phyloP scores from a whole-genome alignment of 2,113 vertebrate species.

The Colistium nudipinnis region DNA sequence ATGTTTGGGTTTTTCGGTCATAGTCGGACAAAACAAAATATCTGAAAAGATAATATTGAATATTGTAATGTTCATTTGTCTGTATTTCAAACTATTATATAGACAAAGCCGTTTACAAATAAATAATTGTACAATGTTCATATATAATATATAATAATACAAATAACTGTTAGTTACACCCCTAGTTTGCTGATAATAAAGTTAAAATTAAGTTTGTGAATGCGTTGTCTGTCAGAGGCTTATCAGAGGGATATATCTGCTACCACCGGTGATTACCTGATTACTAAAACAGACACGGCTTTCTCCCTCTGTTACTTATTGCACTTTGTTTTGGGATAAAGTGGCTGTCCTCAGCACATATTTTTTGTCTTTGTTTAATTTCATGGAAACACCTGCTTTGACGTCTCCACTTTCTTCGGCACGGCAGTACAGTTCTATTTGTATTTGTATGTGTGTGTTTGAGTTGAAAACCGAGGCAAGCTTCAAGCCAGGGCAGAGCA shows the following conservation, averaged over 20 bases:
- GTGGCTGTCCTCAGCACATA: slow-evolving; percentile 38
- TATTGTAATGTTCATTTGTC: too few species aligned
- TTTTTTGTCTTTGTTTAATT: slow-evolving; percentile 64
- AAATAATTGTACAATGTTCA: too few species aligned
- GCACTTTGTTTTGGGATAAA: slow-evolving; percentile 41
- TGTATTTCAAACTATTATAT: too few species aligned
- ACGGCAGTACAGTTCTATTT: slow-evolving; percentile 8
- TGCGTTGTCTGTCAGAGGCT: slow-evolving; percentile 29
- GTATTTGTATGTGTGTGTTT: not conserved
- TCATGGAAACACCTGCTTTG: slow-evolving; percentile 77
- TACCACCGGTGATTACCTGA: not conserved
- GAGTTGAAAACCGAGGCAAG: slow-evolving; percentile 1
- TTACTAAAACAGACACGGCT: slow-evolving; percentile 44
- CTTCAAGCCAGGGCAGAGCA: slow-evolving; percentile 13
- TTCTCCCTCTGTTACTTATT: slow-evolving; percentile 34
- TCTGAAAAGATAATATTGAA: not conserved
- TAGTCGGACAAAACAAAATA: not conserved
- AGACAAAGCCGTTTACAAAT: too few species aligned
- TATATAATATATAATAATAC: too few species aligned
- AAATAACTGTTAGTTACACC: too few species aligned
- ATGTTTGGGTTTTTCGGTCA: not conserved
- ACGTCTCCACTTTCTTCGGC: slow-evolving; percentile 61
- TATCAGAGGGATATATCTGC: slow-evolving; percentile 16
- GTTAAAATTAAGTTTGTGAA: too few species aligned
- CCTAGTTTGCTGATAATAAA: too few species aligned